Base-by-base conservation (phyloP, 2,113 vertebrate genomes). In the Mionectes macconnelli region DNA sequence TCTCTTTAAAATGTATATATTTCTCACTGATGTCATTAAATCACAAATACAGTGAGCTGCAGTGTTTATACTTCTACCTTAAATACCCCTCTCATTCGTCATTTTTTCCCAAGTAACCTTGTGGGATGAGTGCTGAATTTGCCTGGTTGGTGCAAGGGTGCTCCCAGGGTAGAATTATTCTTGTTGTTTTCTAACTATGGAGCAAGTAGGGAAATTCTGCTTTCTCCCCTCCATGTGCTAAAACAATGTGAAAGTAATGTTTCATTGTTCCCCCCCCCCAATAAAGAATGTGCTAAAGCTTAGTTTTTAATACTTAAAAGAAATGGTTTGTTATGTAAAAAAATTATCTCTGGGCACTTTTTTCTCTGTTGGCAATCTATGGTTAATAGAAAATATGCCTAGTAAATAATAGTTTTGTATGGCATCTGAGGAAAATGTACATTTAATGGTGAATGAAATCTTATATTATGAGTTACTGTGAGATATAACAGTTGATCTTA, bases 391-490 rank as follows among this genome's bases (percentile, higher is more conserved):
- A 96, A 97, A 95, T 83, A 23, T 95, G 87, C 70, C 94, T 96
- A 70, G 77, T 95, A 97, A 98, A 97, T 94, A 94, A 93, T 49
- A 80, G 87, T 96, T 97, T 94, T 74, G 60, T 90, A 42, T 93
- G 85, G 79, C 92, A 94, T 97, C 67, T 96, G 94, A 97, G 91
- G 90, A 96, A 96, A 96, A 97, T 64, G 87, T 95, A 96, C 93
- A 85, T 97, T 97, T 97, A 97, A 96, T 96, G 97, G 97, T 97
- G 95, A 97, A 97, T 95, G 94, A 96, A 97, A 96, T 97, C 94
- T 97, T 97, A 95, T 69, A 93, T 96, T 96, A 92, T 77, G 96
- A 97, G 90, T 98, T 96, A 96, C 93, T 89, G 86, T 90, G 95
- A 97, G 95, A 96, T 97, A 94, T 81, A 96, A 78, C 96, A 97